Evolutionary conservation across 2,797 vertebrate species (phyloP).

Genomic region (Lagodon rhomboides): DNA sequence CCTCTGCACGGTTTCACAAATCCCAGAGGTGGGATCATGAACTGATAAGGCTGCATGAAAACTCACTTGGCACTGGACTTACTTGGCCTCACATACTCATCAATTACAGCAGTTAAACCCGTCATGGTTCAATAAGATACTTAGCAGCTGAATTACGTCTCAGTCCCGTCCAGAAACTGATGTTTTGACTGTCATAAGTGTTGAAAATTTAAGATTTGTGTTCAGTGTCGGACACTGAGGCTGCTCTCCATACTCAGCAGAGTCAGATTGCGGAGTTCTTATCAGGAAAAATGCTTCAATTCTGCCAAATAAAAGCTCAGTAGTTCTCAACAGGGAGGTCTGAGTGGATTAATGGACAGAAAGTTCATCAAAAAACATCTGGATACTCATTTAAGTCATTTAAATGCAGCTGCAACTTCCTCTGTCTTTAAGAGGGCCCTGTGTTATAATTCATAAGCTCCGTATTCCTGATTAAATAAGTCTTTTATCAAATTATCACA

Average conservation of each 20-base stretch:
- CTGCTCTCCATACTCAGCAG: neutral
- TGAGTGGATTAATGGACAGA: too few relatives aligned
- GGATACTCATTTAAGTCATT: neutral
- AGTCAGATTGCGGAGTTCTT: neutral
- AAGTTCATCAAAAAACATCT: too few relatives aligned
- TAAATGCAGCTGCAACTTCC: too few relatives aligned
- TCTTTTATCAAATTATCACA: too few relatives aligned
- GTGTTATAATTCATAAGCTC: too few relatives aligned
- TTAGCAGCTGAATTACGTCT: neutral
- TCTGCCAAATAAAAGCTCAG: neutral
- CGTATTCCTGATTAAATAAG: too few relatives aligned
- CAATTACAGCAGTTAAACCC: neutral
- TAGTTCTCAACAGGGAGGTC: neutral
- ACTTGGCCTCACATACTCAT: too few relatives aligned
- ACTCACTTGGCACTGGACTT: neutral
- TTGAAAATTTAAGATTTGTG: too few relatives aligned
- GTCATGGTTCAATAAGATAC: neutral
- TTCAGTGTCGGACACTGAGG: neutral
- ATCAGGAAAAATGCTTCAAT: neutral
- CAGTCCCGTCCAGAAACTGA: too few relatives aligned
- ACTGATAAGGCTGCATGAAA: neutral
- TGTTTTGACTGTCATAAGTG: too few relatives aligned
- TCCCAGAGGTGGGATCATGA: neutral
- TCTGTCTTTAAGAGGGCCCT: too few relatives aligned
- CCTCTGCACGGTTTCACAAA: neutral